A percentile compares a stretch with the other conserved stretches of the same genome.
phyloP scores from a whole-genome alignment of 2,888 invertebrate genomes.

The Nebria salina region DNA sequence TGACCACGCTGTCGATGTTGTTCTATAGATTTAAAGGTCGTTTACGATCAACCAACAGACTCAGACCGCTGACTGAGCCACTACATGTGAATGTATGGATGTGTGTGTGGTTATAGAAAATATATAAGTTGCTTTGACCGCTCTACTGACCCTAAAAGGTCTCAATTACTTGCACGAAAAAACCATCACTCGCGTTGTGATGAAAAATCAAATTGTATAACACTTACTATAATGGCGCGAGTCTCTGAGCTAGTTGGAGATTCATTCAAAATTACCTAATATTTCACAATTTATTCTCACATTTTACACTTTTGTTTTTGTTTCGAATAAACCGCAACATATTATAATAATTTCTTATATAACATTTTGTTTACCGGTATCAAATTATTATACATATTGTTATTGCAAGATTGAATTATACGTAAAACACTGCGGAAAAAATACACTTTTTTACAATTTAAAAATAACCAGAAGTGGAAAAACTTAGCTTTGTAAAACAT shows the following conservation, averaged over 20 bases:
- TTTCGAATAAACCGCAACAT: neutral
- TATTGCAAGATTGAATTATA: no score
- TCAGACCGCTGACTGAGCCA: neutral
- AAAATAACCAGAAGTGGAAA: no score
- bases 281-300: neutral
- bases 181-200: neutral
- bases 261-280: neutral
- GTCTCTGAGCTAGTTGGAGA: neutral
- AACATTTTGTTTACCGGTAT: no score
- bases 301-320: neutral
- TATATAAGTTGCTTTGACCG: neutral
- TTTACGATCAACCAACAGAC: neutral
- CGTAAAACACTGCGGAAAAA: no score
- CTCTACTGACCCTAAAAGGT: constrained; percentile 1
- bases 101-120: neutral
- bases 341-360: no score
- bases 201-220: neutral
- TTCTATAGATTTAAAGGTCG: neutral
- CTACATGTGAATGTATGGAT: neutral
- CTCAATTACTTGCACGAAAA: constrained; percentile 1
- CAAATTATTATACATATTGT: no score
- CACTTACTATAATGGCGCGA: neutral
- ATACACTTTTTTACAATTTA: no score
- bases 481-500: no score
- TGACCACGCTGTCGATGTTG: neutral